Conservation (phyloP, 2,797 vertebrate species). For the Aphelocoma californica region DNA sequence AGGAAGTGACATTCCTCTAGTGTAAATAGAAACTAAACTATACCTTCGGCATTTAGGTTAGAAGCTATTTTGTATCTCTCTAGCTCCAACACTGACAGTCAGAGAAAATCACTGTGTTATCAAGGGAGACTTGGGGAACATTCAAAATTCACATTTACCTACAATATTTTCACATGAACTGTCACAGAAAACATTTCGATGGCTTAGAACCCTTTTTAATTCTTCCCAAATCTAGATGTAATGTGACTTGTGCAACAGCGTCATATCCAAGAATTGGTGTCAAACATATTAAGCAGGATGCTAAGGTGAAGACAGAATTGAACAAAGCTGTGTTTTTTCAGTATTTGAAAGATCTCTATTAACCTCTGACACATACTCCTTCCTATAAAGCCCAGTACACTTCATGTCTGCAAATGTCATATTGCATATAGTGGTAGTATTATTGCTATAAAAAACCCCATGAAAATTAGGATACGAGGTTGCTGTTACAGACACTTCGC, state of each 20-base stretch:
- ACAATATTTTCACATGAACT: neutral
- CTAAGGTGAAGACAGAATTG: neutral
- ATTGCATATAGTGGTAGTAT: neutral
- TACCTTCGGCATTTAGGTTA: neutral
- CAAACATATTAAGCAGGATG: neutral
- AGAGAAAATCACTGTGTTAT: neutral
- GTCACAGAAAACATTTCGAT: neutral
- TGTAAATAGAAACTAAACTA: neutral
- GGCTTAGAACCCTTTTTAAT: neutral
- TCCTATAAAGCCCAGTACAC: neutral
- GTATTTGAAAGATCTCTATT: neutral
- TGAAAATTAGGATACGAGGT: neutral
- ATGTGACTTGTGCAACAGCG: neutral
- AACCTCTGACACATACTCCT: neutral
- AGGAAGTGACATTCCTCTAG: neutral
- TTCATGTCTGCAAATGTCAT: neutral
- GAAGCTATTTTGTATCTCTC: neutral
- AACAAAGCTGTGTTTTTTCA: neutral
- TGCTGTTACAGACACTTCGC: neutral
- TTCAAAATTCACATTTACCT: neutral
- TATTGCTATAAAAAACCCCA: neutral
- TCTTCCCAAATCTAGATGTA: neutral
- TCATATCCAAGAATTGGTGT: neutral
- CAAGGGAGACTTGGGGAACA: neutral
- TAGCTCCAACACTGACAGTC: neutral